These are phyloP conservation scores for Oscheius myriophilus DNA, from an alignment of 2,888 invertebrate genomes.

Conservation along the genomic window DNA sequence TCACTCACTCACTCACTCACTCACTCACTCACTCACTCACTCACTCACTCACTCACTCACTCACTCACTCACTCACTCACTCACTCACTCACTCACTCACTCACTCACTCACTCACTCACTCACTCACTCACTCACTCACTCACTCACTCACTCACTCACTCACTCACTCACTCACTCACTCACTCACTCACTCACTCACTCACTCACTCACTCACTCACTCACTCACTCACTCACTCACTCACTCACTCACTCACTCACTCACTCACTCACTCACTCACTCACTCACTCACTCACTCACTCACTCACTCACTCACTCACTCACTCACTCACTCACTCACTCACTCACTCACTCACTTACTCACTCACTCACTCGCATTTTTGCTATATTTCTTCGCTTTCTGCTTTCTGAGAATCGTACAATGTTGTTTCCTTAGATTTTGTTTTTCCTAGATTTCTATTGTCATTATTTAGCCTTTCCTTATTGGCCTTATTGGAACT, in stretches of 20 bases:
- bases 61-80: constrained; percentile 9
- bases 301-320: neutral
- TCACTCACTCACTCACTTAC: constrained; percentile 14
- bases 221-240: constrained; percentile 9
- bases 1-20: constrained; percentile 9
- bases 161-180: constrained; percentile 18
- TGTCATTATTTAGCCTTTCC: too few relatives aligned
- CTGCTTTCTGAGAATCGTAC: too few relatives aligned
- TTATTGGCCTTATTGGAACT: too few relatives aligned
- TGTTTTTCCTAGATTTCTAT: too few relatives aligned
- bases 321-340: constrained; percentile 11
- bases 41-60: constrained; percentile 18
- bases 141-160: neutral
- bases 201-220: neutral
- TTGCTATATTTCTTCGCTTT: too few relatives aligned
- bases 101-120: constrained; percentile 18
- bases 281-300: too few relatives aligned
- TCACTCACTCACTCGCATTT: neutral
- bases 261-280: too few relatives aligned
- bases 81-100: neutral
- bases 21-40: neutral
- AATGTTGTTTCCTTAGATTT: too few relatives aligned
- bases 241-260: too few relatives aligned
- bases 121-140: constrained; percentile 9
- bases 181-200: constrained; percentile 9